A percentile compares a stretch with the other conserved stretches of the same genome.
These are phyloP conservation scores for Zootoca vivipara DNA, from an alignment of 2,113 vertebrate genomes.

Conservation along the genomic window DNA sequence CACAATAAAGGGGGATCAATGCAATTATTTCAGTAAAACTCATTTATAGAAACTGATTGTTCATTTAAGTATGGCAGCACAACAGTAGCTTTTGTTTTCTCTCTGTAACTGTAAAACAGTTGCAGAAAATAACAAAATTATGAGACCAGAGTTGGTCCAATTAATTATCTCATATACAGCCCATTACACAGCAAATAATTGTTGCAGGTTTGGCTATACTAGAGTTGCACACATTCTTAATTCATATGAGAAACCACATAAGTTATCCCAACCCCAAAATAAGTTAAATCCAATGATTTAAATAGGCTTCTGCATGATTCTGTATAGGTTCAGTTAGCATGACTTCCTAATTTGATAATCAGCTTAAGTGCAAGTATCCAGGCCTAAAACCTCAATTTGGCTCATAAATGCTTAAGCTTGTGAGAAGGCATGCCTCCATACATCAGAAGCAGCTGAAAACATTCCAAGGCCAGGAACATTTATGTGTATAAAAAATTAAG, in stretches of 20 bases:
- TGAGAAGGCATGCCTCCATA: not conserved
- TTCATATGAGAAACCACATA: not conserved
- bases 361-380: not conserved
- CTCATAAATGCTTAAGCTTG: not conserved
- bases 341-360: not conserved
- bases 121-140: not conserved
- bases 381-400: not conserved
- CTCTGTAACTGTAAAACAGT: too few species aligned
- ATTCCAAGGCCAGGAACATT: not conserved
- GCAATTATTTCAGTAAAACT: not conserved
- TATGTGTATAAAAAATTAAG: not conserved
- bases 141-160: too few species aligned
- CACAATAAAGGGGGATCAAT: not conserved
- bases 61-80: not conserved
- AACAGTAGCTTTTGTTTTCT: not conserved
- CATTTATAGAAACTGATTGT: not conserved
- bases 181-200: not conserved
- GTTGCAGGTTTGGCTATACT: not conserved
- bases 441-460: not conserved
- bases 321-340: not conserved
- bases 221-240: not conserved
- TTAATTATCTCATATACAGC: not conserved
- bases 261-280: not conserved
- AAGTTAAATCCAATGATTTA: not conserved
- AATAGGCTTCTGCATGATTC: not conserved